Percentiles rank a stretch among this genome's conserved stretches.
Conservation (phyloP, 2,888 invertebrate species). For the Axea sp. region DNA sequence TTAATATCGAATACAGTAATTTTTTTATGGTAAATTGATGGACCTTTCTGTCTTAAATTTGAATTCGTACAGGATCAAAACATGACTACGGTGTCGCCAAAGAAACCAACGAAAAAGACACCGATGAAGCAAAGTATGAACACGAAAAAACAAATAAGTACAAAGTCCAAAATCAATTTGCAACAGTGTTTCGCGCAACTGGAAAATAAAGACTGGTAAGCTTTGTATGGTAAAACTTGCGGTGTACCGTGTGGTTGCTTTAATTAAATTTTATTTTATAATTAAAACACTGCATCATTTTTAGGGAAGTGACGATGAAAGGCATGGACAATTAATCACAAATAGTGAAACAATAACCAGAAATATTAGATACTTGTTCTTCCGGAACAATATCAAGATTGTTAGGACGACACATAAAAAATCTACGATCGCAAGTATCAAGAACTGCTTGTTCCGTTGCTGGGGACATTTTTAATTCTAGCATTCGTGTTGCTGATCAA, state of each 20-base stretch:
- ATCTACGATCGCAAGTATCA: constrained; percentile 95
- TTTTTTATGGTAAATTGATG: too few species aligned
- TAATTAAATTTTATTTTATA: too few species aligned
- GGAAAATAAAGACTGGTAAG: constrained; percentile 85
- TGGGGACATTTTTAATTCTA: constrained; percentile 87
- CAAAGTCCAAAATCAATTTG: constrained; percentile 83
- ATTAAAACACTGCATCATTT: too few species aligned
- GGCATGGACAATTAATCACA: constrained; percentile 86
- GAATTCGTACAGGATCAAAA: constrained; percentile 9
- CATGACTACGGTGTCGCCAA: constrained; percentile 32
- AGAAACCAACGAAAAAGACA: constrained; percentile 65
- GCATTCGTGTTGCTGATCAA: constrained; percentile 78
- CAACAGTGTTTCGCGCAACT: constrained; percentile 84
- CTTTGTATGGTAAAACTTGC: too few species aligned
- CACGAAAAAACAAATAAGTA: constrained; percentile 80
- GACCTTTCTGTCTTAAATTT: too few species aligned
- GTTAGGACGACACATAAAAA: constrained; percentile 89
- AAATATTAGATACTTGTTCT: constrained; percentile 83
- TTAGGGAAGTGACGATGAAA: constrained; percentile 87
- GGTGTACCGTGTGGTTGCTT: too few species aligned
- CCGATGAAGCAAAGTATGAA: constrained; percentile 64
- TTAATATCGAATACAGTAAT: too few species aligned
- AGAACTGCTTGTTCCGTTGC: constrained; percentile 92
- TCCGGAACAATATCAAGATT: constrained; percentile 85
- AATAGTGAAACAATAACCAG: constrained; percentile 85